Conservation (phyloP, 2,113 vertebrate species). For the Colaptes auratus region DNA sequence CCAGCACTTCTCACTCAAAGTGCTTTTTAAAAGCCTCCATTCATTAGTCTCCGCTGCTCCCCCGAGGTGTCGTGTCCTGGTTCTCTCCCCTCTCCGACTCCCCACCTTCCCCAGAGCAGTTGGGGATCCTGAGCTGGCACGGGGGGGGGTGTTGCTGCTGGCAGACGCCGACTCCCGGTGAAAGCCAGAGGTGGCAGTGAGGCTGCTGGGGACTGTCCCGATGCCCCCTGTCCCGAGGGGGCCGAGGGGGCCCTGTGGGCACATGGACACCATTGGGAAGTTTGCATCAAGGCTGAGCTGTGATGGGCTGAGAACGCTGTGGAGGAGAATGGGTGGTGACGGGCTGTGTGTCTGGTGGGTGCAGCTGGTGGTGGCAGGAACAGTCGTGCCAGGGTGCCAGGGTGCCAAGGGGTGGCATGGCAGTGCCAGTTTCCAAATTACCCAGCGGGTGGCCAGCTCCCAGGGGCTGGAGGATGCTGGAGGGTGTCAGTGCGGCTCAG, state of each 20-base stretch:
- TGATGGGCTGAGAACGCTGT: not conserved
- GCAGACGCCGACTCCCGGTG: not conserved
- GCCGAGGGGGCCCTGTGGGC: not conserved
- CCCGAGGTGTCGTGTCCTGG: slow-evolving; percentile 36
- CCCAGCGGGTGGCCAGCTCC: fast-evolving
- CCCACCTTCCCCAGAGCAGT: not conserved
- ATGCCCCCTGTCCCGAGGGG: not conserved
- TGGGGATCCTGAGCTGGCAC: slow-evolving; percentile 7
- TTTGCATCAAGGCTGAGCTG: not conserved
- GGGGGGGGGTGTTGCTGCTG: not conserved
- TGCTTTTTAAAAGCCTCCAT: slow-evolving; percentile 57
- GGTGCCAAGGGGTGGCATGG: fast-evolving
- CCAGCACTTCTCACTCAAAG: slow-evolving; percentile 36
- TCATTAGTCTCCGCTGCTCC: slow-evolving; percentile 46
- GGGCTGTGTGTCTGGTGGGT: not conserved
- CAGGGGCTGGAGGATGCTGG: fast-evolving
- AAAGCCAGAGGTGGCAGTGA: fast-evolving
- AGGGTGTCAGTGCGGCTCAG: fast-evolving
- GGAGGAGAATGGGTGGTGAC: not conserved
- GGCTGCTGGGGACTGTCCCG: not conserved
- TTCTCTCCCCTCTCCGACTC: slow-evolving; percentile 1
- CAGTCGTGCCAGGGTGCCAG: not conserved
- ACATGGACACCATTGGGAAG: not conserved
- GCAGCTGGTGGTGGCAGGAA: too few relatives aligned
- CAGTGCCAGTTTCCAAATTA: not conserved